Percentiles rank a stretch among this genome's conserved stretches.
phyloP scores from a whole-genome alignment of 1,140 invertebrate species.

The Portunus trituberculatus region DNA sequence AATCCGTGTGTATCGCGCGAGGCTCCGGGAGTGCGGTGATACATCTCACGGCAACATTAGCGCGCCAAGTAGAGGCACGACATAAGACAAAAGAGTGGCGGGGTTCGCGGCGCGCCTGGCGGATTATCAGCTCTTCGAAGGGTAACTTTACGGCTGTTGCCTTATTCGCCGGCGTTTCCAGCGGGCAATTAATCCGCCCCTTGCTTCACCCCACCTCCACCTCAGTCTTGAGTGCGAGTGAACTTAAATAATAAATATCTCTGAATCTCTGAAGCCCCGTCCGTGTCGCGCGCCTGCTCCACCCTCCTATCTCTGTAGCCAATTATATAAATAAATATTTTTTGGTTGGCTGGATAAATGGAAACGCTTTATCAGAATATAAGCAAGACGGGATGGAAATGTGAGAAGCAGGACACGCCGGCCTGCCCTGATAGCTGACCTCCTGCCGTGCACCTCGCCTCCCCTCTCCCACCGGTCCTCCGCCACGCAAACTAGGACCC shows the following conservation, averaged over 20 bases:
- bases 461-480: background rate
- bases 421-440: constrained; percentile 2
- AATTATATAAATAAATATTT: constrained; percentile 25
- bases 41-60: background rate
- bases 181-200: constrained; percentile 16
- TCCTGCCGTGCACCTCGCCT: background rate
- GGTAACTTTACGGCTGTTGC: background rate
- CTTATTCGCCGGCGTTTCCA: background rate
- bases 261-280: background rate
- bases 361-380: constrained; percentile 14
- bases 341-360: background rate
- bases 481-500: background rate
- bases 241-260: background rate
- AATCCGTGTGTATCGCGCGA: background rate
- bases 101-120: background rate
- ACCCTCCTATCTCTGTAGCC: background rate
- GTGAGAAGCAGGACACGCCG: constrained; percentile 8
- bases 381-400: constrained; percentile 21
- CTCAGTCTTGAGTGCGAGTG: background rate
- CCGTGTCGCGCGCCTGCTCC: background rate
- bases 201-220: background rate
- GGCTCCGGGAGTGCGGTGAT: background rate
- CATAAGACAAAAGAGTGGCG: background rate
- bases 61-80: background rate
- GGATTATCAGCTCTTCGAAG: background rate